phyloP scores from a whole-genome alignment of 2,113 vertebrate species.

The Coryphaenoides rupestris region DNA sequence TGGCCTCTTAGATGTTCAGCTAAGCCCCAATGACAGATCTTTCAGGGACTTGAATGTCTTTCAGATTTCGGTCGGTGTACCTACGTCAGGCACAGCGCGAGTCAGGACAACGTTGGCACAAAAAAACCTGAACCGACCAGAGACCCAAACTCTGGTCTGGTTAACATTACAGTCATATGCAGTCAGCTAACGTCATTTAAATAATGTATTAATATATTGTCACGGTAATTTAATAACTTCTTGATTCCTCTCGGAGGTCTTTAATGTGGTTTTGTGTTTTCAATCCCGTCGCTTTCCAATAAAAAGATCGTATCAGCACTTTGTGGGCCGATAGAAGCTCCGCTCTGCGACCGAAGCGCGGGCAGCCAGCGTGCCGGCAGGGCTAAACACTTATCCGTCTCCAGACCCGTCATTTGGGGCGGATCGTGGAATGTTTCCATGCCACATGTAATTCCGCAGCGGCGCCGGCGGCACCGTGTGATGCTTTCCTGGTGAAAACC shows the following conservation, averaged over 20 bases:
- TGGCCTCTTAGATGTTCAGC: constrained; percentile 10
- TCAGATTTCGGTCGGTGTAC: constrained; percentile 8
- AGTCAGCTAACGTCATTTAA: constrained; percentile 30
- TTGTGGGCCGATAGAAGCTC: constrained; percentile 49
- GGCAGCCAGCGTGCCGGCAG: too few relatives aligned
- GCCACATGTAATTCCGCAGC: constrained; percentile 26
- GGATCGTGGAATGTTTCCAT: constrained; percentile 23
- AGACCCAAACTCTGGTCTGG: too few relatives aligned
- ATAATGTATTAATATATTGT: constrained; percentile 25
- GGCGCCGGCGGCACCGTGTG: constrained; percentile 19
- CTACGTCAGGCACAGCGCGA: constrained; percentile 9
- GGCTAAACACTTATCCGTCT: constrained; percentile 6
- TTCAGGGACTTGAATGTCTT: constrained; percentile 3
- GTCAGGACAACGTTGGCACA: too few relatives aligned
- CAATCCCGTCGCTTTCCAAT: constrained; percentile 36
- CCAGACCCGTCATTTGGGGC: constrained; percentile 29
- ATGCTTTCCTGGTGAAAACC: constrained; percentile 31
- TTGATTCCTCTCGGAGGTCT: constrained; percentile 34
- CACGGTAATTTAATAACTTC: constrained; percentile 13
- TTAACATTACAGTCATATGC: neutral
- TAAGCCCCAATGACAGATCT: too few relatives aligned
- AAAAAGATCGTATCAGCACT: constrained; percentile 56
- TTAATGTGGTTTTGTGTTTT: constrained; percentile 56
- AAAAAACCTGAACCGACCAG: constrained; percentile 15
- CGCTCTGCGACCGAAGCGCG: neutral